Conservation (phyloP, 1,140 invertebrate species). For the Dufourea novaeangliae region DNA sequence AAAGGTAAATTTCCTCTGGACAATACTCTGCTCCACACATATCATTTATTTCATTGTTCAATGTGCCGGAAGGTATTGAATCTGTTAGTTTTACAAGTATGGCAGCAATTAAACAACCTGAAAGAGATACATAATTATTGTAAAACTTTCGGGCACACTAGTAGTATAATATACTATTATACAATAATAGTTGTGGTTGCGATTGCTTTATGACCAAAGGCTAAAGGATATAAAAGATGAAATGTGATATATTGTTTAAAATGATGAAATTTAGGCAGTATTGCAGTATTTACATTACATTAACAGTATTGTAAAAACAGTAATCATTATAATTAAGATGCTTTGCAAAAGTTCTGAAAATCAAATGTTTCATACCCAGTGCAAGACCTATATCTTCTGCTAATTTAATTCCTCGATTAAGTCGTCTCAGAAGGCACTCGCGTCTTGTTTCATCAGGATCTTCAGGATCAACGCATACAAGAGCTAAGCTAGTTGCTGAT, state of each 20-base stretch:
- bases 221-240: not conserved
- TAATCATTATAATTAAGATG: too few relatives aligned
- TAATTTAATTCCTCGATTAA: conserved; percentile 74
- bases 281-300: not conserved
- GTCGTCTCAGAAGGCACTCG: conserved; percentile 74
- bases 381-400: conserved; percentile 76
- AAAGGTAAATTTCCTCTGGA: conserved; percentile 70
- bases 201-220: not conserved
- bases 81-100: conserved; percentile 73
- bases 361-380: conserved; percentile 62
- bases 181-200: not conserved
- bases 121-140: not conserved
- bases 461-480: conserved; percentile 82
- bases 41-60: conserved; percentile 67
- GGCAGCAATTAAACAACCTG: conserved; percentile 74
- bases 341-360: too few relatives aligned
- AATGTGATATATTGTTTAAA: not conserved
- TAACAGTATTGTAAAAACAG: not conserved
- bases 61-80: conserved; percentile 30
- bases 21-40: conserved; percentile 75
- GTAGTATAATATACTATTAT: too few relatives aligned
- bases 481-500: conserved; percentile 83
- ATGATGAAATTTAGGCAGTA: not conserved
- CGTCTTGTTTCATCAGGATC: conserved; percentile 80
- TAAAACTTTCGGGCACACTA: too few relatives aligned